Base-by-base conservation (phyloP, 2,888 invertebrate species). In the Chrysotoxum bicinctum region DNA sequence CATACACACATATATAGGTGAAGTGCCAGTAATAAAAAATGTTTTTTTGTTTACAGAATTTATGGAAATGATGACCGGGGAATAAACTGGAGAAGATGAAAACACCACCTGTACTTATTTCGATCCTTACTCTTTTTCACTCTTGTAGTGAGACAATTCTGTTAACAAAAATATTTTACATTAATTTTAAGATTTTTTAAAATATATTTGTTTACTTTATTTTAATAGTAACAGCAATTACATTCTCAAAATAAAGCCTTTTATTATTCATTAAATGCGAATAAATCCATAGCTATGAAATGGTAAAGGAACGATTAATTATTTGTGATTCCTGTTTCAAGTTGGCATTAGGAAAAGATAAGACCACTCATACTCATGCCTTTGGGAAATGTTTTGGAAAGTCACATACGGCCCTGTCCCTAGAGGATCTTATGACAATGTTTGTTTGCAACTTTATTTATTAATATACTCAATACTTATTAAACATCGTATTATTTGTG, bases 21-120 rank as follows among this genome's bases (percentile, higher is more conserved):
- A 54, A 72, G 32, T 12, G 21, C 26, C 30, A 75, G 19, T 32
- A 32, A 19, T 52, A 23, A 43, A 50, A 58, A 50, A 87, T 87
- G 85, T 81, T 80, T 84, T 88, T 89, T 90, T 92, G 88, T 91
- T 96, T 95, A 88, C 95, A 97, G 97, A 97, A 94, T 97, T 97
- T 93, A 97, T 97, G 97, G 97, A 97, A 93, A 97, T 97, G 97
- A 97, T 97, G 97, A 97, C 97, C 88, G 97, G 97, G 92, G 97
- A 97, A 95, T 96, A 96, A 95, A 91, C 87, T 84, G 82, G 14
- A 21, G 30, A 54, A 54, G n/a, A 32, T 54, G 19, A 30, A 62
- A 50, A 35, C 30, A 52, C 66, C 68, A 64, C 68, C 54, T 32
- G 54, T 58, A 43, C 56, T 58, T 26, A 50, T 60, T 56, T 69